Evolutionary conservation across 2,888 invertebrate genomes (phyloP).

Genomic region (Leptarthrus brevirostris): DNA sequence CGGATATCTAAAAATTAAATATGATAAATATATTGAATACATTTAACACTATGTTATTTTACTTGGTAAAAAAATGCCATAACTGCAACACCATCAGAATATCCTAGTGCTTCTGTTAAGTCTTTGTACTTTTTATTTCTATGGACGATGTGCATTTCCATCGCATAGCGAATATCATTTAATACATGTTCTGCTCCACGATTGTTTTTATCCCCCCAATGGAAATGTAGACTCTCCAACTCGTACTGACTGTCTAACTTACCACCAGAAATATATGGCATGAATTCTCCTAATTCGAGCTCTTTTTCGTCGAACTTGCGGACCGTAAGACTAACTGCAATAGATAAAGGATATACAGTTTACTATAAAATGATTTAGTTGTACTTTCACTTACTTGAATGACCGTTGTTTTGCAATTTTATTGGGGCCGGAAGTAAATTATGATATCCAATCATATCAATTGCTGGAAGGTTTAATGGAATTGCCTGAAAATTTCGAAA

Average conservation of each 20-base stretch:
- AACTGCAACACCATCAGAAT: slow-evolving; percentile 83
- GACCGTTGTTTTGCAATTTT: slow-evolving; percentile 76
- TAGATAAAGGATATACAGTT: no score
- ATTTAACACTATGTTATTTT: no score
- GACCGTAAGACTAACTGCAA: neutral
- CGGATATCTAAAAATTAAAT: slow-evolving; percentile 26
- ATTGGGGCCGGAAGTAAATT: slow-evolving; percentile 74
- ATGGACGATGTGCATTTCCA: slow-evolving; percentile 88
- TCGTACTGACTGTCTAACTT: slow-evolving; percentile 76
- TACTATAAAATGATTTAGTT: no score
- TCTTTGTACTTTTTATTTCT: slow-evolving; percentile 78
- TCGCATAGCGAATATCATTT: slow-evolving; percentile 79
- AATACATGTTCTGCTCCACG: slow-evolving; percentile 83
- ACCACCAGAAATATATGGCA: slow-evolving; percentile 68
- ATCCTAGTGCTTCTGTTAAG: slow-evolving; percentile 71
- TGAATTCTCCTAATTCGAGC: slow-evolving; percentile 57
- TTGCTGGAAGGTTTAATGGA: slow-evolving; percentile 72
- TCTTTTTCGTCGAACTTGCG: neutral
- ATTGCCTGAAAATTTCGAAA: slow-evolving; percentile 7
- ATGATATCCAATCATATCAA: slow-evolving; percentile 79
- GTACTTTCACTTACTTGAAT: slow-evolving; percentile 69
- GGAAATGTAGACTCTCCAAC: slow-evolving; percentile 80
- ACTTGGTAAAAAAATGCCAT: slow-evolving; percentile 84
- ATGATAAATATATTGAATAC: neutral
- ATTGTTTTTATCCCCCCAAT: slow-evolving; percentile 81